Evolutionary conservation across 2,113 vertebrate species (phyloP).

Genomic region (Trogon melanurus): DNA sequence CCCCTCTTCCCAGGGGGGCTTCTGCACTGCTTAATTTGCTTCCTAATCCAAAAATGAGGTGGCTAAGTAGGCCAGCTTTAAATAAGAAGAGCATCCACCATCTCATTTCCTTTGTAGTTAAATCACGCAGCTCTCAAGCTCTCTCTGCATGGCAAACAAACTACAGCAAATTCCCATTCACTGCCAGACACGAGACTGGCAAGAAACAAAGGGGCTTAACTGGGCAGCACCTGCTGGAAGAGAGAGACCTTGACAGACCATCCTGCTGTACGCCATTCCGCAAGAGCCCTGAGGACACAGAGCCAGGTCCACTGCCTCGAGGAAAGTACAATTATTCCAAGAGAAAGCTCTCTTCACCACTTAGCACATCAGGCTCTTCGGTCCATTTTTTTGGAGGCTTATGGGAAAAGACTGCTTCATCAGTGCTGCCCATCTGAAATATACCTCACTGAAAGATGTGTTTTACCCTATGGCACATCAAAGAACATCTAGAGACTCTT

Average conservation of each 20-base stretch:
- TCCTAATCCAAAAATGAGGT: constrained; percentile 16
- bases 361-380: background rate
- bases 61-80: background rate
- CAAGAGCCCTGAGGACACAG: background rate
- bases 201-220: background rate
- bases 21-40: constrained; percentile 8
- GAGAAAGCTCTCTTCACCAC: background rate
- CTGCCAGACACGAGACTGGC: background rate
- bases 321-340: background rate
- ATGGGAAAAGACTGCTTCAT: background rate
- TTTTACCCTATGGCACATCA: background rate
- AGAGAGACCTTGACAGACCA: background rate
- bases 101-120: background rate
- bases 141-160: background rate
- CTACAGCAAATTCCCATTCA: background rate
- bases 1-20: background rate
- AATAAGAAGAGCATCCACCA: background rate
- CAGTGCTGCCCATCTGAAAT: background rate
- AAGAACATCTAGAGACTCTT: background rate
- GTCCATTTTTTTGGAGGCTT: background rate
- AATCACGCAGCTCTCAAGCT: background rate
- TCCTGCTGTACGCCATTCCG: background rate
- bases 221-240: background rate
- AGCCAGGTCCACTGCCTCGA: background rate
- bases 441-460: background rate